Evolutionary conservation across 2,113 vertebrate species (phyloP), one percentile per base, ranked within the genome.

Genomic region (Lota lota): DNA sequence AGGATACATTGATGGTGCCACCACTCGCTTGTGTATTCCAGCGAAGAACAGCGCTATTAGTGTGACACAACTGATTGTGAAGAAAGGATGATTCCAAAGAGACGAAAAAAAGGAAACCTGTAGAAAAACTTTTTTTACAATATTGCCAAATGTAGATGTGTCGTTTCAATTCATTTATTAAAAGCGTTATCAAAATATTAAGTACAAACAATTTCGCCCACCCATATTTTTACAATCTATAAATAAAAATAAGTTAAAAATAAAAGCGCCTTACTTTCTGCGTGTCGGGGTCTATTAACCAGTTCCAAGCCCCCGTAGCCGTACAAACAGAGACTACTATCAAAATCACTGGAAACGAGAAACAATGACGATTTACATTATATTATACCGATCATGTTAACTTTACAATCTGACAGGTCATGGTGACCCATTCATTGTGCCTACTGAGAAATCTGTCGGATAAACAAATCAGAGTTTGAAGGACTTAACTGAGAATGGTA

Each of bases 1-100:
- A 99, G 96, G 97, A 99, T 99, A 99, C 97, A 99, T 99, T 56
- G 97, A 99, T 1, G 97, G 97, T 12, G 97, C 97, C 59, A 99
- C 97, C 22, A 99, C 97, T 85, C 97, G 92, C 88, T 99, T 99
- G 85, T 99, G 97, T 90, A 99, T 99, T 74, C 97, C 97, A 75
- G 97, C 97, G 75, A 99, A 99, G 83, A 99, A 99, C 63, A 99
- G 92, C 18, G 95, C 97, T 84, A 99, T 99, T 14, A 99, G 89
- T 36, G 97, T 98, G 80, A 99, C 93, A 79, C 97, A 99, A 90
- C 97, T 99, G 78, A 99, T 95, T 17, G 97, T 99, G 89, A 99
- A 99, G 87, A 99, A 99, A 0, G 97, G 96, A 83, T 99, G 97
- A 87, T 99, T 99, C 97, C 97, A 99, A 61, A 99, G 84, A 0